Percentiles rank a stretch among this genome's conserved stretches.
These are phyloP conservation scores for Xerus rutilus DNA, from an alignment of 2,797 vertebrate species.

Conservation along the genomic window DNA sequence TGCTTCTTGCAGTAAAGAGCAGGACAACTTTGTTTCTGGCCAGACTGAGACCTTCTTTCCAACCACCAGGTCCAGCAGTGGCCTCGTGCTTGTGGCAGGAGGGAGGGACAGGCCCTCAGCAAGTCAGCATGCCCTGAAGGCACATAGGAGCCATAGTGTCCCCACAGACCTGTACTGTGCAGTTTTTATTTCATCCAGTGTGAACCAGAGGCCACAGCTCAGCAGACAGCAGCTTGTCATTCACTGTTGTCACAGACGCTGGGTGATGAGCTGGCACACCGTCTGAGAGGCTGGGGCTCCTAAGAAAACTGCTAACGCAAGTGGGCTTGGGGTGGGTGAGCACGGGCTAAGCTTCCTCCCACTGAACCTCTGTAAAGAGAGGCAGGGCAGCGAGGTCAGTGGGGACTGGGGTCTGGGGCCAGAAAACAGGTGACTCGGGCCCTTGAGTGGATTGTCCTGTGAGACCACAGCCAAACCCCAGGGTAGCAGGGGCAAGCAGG, in stretches of 20 bases:
- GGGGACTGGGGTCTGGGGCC: neutral
- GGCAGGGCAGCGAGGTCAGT: fast-evolving
- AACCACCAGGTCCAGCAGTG: neutral
- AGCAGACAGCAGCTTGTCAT: neutral
- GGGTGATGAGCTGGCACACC: neutral
- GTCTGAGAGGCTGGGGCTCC: neutral
- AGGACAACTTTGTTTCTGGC: neutral
- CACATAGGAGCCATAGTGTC: neutral
- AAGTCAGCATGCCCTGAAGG: neutral
- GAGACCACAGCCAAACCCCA: neutral
- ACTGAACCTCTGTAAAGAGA: neutral
- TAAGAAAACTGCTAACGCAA: neutral
- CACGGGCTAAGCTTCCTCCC: neutral
- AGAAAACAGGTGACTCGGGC: neutral
- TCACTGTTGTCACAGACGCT: no score
- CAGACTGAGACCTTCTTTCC: neutral
- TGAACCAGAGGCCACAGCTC: neutral
- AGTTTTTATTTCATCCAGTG: neutral
- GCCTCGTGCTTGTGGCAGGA: neutral
- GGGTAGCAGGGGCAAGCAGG: neutral
- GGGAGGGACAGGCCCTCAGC: neutral
- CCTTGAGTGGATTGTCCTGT: neutral
- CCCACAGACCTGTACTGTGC: neutral
- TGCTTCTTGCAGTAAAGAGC: neutral
- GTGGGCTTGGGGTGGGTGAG: no score